Evolutionary conservation across 2,113 vertebrate species (phyloP).

Genomic region (Penelope pileata): DNA sequence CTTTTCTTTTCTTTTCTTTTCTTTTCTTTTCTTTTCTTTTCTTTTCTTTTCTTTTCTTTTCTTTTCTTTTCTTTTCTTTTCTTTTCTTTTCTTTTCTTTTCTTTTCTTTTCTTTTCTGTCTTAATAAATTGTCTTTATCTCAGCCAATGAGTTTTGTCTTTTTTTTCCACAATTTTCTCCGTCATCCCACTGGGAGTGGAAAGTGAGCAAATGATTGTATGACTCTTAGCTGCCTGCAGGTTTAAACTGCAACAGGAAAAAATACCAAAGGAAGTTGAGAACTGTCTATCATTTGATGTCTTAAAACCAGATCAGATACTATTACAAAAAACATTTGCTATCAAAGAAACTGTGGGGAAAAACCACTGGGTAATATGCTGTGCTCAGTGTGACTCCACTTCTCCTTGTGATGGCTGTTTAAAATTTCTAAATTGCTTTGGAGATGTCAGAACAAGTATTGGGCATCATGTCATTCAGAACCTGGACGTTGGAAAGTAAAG

Average conservation of each 20-base stretch:
- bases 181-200: too few species aligned
- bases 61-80: too few species aligned
- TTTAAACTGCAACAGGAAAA: background rate
- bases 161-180: too few species aligned
- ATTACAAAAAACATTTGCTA: background rate
- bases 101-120: too few species aligned
- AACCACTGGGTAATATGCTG: background rate
- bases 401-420: background rate
- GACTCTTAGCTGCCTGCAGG: too few species aligned
- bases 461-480: background rate
- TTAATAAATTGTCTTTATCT: too few species aligned
- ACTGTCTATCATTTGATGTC: background rate
- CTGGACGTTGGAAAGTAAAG: background rate
- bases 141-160: too few species aligned
- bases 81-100: too few species aligned
- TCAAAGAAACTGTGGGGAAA: background rate
- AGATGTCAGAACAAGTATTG: background rate
- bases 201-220: too few species aligned
- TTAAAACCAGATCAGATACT: background rate
- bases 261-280: background rate
- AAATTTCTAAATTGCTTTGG: background rate
- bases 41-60: too few species aligned
- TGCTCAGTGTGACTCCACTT: background rate
- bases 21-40: too few species aligned
- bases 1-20: too few species aligned